Evolutionary conservation across 2,113 vertebrate genomes (phyloP).

Genomic region (Forbesichthys papilliferus): DNA sequence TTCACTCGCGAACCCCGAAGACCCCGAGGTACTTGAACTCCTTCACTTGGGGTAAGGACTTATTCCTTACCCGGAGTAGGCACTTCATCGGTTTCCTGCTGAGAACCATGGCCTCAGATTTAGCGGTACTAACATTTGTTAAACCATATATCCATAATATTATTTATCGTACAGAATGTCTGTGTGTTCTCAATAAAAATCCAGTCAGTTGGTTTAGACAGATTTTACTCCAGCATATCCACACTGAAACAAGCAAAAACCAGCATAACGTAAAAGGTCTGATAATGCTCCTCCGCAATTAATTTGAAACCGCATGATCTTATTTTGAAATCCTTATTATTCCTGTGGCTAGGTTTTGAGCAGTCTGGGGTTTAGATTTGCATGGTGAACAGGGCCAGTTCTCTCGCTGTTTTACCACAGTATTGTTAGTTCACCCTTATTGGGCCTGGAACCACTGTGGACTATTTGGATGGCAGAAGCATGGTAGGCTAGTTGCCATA

Average conservation of each 20-base stretch:
- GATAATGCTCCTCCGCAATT: conserved; percentile 42
- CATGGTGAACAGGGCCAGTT: conserved; percentile 24
- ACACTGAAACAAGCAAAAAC: not conserved
- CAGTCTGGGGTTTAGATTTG: conserved; percentile 33
- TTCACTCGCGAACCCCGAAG: too few species aligned
- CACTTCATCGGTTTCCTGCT: too few species aligned
- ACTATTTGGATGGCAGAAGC: conserved; percentile 47
- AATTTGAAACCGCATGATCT: conserved; percentile 57
- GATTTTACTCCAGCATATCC: conserved; percentile 1
- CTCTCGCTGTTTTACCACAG: conserved; percentile 46
- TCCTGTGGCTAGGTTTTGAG: conserved; percentile 53
- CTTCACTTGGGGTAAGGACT: too few species aligned
- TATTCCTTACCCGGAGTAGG: too few species aligned
- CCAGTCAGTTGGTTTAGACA: not conserved
- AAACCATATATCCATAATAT: too few species aligned
- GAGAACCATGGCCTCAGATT: too few species aligned
- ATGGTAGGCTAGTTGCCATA: conserved; percentile 37
- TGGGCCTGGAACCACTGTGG: conserved; percentile 41
- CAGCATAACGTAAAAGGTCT: conserved; percentile 43
- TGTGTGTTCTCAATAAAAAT: not conserved
- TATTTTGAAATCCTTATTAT: conserved; percentile 61
- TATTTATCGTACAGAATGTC: not conserved
- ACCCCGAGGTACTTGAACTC: too few species aligned
- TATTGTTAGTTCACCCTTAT: conserved; percentile 47
- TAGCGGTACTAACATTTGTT: too few species aligned